Evolutionary conservation across 2,797 vertebrate genomes (phyloP).

Genomic region (Chaetodon trifasciatus): DNA sequence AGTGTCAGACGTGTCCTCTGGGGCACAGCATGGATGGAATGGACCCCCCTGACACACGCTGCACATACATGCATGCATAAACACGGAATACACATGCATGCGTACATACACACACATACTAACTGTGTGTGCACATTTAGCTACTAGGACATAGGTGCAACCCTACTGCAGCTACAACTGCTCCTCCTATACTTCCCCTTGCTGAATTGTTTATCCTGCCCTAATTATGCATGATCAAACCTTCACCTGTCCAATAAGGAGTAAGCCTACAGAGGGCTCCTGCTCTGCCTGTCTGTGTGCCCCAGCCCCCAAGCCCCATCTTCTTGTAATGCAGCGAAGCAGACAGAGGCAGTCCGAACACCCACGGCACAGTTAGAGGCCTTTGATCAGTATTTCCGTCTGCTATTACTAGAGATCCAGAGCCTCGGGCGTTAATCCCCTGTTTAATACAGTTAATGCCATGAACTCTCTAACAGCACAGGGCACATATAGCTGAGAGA

Average conservation of each 20-base stretch:
- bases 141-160: slow-evolving; percentile 30
- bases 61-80: slow-evolving; percentile 2
- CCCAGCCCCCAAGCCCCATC: slow-evolving; percentile 53
- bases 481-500: slow-evolving; percentile 49
- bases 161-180: slow-evolving; percentile 36
- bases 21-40: slow-evolving; percentile 50
- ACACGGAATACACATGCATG: not conserved
- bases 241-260: slow-evolving; percentile 67
- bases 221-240: slow-evolving; percentile 69
- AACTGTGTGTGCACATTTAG: not conserved
- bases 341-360: slow-evolving; percentile 76
- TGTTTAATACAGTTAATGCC: slow-evolving; percentile 79
- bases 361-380: slow-evolving; percentile 79
- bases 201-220: slow-evolving; percentile 46
- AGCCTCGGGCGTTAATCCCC: slow-evolving; percentile 79
- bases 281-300: slow-evolving; percentile 48
- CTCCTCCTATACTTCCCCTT: slow-evolving; percentile 34
- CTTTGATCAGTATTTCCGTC: slow-evolving; percentile 83
- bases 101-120: not conserved
- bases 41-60: slow-evolving; percentile 19
- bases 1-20: slow-evolving; percentile 59
- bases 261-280: slow-evolving; percentile 50
- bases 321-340: slow-evolving; percentile 78
- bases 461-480: slow-evolving; percentile 68
- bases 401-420: slow-evolving; percentile 81